Evolutionary conservation across 2,888 invertebrate species (phyloP).

Genomic region (Cheilosia vulpina): DNA sequence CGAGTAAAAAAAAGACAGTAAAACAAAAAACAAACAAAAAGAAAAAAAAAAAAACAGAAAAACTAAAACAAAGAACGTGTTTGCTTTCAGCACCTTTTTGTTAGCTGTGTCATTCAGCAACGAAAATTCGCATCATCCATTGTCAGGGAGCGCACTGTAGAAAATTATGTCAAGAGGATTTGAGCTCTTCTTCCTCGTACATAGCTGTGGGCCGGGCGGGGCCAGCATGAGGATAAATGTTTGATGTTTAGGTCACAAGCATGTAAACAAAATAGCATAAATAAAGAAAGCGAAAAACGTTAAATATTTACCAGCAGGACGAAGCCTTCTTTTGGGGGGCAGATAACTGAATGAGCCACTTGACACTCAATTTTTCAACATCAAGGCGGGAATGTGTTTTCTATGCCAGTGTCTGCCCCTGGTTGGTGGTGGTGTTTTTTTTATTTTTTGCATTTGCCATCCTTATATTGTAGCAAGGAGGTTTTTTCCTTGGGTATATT

Average conservation of each 20-base stretch:
- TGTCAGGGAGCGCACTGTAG: slow-evolving; percentile 55
- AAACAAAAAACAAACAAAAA: slow-evolving; percentile 1
- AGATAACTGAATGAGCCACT: slow-evolving; percentile 49
- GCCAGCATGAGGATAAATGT: slow-evolving; percentile 38
- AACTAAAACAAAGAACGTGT: slow-evolving; percentile 31
- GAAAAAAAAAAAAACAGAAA: slow-evolving; percentile 3
- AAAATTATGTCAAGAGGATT: slow-evolving; percentile 74
- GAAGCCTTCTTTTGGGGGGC: slow-evolving; percentile 43
- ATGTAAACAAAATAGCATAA: slow-evolving; percentile 45
- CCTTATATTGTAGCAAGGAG: background rate
- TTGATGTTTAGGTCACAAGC: slow-evolving; percentile 49
- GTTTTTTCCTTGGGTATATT: slow-evolving; percentile 1
- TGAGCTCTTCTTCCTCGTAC: slow-evolving; percentile 29
- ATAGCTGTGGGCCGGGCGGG: slow-evolving; percentile 1
- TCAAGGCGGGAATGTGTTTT: slow-evolving; percentile 24
- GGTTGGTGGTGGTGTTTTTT: background rate
- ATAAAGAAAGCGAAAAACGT: slow-evolving; percentile 22
- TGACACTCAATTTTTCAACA: slow-evolving; percentile 67
- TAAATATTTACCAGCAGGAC: slow-evolving; percentile 54
- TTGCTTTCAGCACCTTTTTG: slow-evolving; percentile 68
- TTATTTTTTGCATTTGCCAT: background rate
- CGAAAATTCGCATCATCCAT: slow-evolving; percentile 58
- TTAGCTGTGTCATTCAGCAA: slow-evolving; percentile 62
- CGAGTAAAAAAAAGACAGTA: slow-evolving; percentile 21
- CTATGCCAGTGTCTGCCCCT: slow-evolving; percentile 11